Evolutionary conservation across 2,113 vertebrate species (phyloP), one percentile per base, ranked within the genome.

Genomic region (Rhinolophus sinicus): DNA sequence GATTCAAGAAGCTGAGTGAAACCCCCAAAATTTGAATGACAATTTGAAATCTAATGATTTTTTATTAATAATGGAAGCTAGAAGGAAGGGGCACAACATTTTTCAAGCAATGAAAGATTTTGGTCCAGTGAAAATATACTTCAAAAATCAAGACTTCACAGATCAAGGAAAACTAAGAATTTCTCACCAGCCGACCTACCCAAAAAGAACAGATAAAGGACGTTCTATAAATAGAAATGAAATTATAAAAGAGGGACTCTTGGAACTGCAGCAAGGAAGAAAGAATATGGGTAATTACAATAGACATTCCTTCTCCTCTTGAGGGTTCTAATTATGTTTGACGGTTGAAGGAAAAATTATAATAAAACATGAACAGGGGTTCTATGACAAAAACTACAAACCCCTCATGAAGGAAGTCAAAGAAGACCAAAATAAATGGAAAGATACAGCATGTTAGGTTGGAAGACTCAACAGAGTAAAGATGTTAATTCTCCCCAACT

Each of bases 221-320:
- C 81, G 58, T 69, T 81, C 44, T 85, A 40, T 75, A 92, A 85
- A 52, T 64, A 89, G 52, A 95, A 94, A 72, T 58, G 8, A 96
- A 96, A 70, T 75, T 2, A 83, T 35, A 35, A 84, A 89, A 80
- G 16, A 91, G 15, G 10, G 3, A 82, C 40, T 10, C 14, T 58
- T 64, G 16, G 7, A n/a, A 69, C 5, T 84, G 15, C 44, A 64
- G 19, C 18, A 88, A 88, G 18, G 35, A 84, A 91, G 19, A 72
- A 65, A 40, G 28, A 65, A 64, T 76, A 13, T 54, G 44, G 10
- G 19, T 58, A 58, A 50, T 28, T 72, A 33, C 50, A 67, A 72
- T 10, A 70, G 26, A 62, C 28, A 70, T 58, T 73, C 40, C 24
- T 78, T 90, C 9, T 60, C 33, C 50, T 80, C 58, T 83, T 91